Evolutionary conservation across 2,797 vertebrate species (phyloP).

Genomic region (Acanthurus lineatus): DNA sequence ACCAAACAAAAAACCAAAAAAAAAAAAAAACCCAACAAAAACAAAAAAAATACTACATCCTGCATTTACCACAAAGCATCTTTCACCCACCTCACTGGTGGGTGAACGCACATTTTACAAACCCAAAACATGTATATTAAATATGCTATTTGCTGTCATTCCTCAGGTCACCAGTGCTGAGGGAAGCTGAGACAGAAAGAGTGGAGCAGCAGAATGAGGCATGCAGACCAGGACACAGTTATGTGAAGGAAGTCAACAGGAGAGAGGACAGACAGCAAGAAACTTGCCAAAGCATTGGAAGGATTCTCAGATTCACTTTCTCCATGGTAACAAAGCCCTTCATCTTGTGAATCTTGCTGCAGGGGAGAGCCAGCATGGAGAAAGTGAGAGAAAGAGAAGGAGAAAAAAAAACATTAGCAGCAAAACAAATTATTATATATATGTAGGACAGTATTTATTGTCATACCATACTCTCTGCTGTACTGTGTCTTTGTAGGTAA

Average conservation of each 20-base stretch:
- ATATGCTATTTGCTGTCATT: not conserved
- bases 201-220: not conserved
- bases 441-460: no score
- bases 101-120: not conserved
- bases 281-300: conserved; percentile 89
- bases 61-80: conserved; percentile 3
- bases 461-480: no score
- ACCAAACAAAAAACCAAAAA: not conserved
- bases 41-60: no score
- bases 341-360: conserved; percentile 94
- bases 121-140: not conserved
- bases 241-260: not conserved
- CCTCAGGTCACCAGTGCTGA: not conserved
- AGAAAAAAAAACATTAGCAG: conserved; percentile 44
- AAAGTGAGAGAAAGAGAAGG: conserved; percentile 68
- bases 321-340: conserved; percentile 89
- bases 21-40: no score
- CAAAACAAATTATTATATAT: no score
- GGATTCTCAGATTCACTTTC: conserved; percentile 90
- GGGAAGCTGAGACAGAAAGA: not conserved
- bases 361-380: conserved; percentile 76
- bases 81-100: not conserved
- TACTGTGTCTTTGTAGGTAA: no score
- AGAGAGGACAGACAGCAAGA: conserved; percentile 18
- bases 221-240: conserved; percentile 8